Evolutionary conservation across 92 coral and sea anemone genomes (phyloP).

Genomic region (Galaxea fascicularis): DNA sequence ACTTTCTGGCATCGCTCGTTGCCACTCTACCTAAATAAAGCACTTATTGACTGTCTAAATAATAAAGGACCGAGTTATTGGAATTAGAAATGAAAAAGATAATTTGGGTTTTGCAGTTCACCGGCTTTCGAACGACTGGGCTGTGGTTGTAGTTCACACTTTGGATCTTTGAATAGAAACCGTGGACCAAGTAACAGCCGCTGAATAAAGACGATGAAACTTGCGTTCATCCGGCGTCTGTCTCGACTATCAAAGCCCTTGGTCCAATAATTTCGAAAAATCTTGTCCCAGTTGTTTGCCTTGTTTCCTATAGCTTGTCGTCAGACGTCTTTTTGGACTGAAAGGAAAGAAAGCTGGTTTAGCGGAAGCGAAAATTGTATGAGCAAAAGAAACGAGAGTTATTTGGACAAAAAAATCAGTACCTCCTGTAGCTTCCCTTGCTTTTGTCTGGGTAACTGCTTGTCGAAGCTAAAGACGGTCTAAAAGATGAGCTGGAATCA

Average conservation of each 20-base stretch:
- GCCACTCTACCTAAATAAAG: too few species aligned
- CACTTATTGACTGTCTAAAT: too few species aligned
- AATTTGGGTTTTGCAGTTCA: too few species aligned
- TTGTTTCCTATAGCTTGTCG: conserved; percentile 71
- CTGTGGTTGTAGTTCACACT: background rate
- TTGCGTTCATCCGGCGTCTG: background rate
- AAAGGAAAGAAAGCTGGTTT: background rate
- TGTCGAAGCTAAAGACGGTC: conserved; percentile 85
- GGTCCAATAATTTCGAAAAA: conserved; percentile 41
- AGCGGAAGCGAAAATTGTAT: background rate
- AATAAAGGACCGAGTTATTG: too few species aligned
- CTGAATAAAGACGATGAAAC: background rate
- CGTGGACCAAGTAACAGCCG: background rate
- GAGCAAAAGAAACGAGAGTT: background rate
- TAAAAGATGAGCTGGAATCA: conserved; percentile 81
- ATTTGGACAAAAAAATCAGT: background rate
- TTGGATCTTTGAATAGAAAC: background rate
- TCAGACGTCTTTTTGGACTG: conserved; percentile 83
- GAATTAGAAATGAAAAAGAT: too few species aligned
- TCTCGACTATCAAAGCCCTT: conserved; percentile 26
- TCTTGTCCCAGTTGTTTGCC: conserved; percentile 55
- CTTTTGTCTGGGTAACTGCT: conserved; percentile 66
- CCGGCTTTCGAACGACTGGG: too few species aligned
- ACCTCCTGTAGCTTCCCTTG: conserved; percentile 79
- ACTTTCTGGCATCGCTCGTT: too few species aligned